phyloP scores from a whole-genome alignment of 2,888 invertebrate genomes.

The Thalpophila matura region DNA sequence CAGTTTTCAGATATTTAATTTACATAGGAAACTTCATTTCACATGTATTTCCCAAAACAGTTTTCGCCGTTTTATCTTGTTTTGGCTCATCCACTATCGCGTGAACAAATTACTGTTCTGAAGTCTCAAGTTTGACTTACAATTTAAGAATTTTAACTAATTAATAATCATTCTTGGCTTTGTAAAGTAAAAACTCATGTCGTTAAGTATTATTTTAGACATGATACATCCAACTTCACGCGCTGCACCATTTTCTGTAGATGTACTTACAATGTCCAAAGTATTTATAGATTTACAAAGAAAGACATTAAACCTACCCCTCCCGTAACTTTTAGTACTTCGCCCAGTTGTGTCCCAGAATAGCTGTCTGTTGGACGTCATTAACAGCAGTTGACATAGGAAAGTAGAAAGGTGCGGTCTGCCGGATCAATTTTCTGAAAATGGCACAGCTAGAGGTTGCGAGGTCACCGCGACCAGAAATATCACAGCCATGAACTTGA shows the following conservation, averaged over 20 bases:
- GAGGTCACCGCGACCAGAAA: slow-evolving; percentile 72
- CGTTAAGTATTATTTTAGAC: slow-evolving; percentile 1
- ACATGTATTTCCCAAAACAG: slow-evolving; percentile 16
- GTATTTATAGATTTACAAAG: slow-evolving; percentile 53
- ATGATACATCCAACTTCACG: background rate
- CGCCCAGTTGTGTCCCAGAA: slow-evolving; percentile 39
- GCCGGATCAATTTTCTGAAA: slow-evolving; percentile 73
- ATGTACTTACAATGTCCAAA: background rate
- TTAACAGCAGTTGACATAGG: slow-evolving; percentile 67
- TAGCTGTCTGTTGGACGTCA: slow-evolving; percentile 53
- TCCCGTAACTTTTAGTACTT: slow-evolving; percentile 35
- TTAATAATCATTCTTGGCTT: background rate
- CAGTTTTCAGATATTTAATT: slow-evolving; percentile 8
- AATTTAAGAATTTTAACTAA: slow-evolving; percentile 4
- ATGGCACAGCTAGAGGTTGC: slow-evolving; percentile 77
- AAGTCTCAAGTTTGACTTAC: background rate
- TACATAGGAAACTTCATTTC: background rate
- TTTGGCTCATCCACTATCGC: slow-evolving; percentile 3
- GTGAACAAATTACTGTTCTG: background rate
- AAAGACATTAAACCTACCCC: slow-evolving; percentile 22
- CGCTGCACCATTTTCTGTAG: slow-evolving; percentile 2
- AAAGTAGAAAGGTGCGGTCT: slow-evolving; percentile 76
- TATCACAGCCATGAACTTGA: slow-evolving; percentile 57
- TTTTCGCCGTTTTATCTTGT: background rate
- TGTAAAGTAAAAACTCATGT: background rate